Percentiles rank a stretch among this genome's conserved stretches.
Conservation (phyloP, 2,113 vertebrate species). For the Hippoglossus stenolepis region DNA sequence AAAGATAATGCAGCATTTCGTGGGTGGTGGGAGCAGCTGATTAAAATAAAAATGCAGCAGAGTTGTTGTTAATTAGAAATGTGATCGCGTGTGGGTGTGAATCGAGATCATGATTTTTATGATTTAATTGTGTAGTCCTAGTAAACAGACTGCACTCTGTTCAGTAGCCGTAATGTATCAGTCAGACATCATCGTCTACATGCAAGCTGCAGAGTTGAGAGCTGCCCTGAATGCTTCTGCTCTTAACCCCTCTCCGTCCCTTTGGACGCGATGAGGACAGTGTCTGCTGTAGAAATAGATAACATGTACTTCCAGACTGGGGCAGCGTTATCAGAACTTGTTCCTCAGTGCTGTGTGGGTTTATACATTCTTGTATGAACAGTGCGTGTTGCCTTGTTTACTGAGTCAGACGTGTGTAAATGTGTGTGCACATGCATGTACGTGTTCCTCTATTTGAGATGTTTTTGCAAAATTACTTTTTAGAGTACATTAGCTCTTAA, state of each 20-base stretch:
- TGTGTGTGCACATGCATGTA: constrained; percentile 3
- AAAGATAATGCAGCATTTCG: not conserved
- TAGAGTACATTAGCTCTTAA: constrained; percentile 4
- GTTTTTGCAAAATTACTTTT: constrained; percentile 8
- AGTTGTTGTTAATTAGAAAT: no score
- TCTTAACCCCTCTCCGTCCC: not conserved
- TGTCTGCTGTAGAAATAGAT: constrained; percentile 16
- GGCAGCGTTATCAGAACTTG: constrained; percentile 59
- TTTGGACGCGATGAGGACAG: not conserved
- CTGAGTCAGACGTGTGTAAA: not conserved
- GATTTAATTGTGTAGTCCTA: not conserved
- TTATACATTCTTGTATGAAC: constrained; percentile 19
- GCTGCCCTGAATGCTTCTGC: not conserved
- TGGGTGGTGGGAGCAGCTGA: no score
- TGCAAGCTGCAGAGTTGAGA: not conserved
- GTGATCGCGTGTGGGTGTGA: no score
- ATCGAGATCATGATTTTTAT: no score
- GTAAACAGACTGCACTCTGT: not conserved
- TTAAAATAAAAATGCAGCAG: no score
- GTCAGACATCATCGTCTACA: constrained; percentile 18
- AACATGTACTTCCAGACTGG: not conserved
- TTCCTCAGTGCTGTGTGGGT: constrained; percentile 12
- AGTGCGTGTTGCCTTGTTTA: constrained; percentile 1
- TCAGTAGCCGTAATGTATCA: not conserved
- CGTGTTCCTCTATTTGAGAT: not conserved